Evolutionary conservation across 35 echinoderm and acorn worm genomes (phyloP), one percentile per base, ranked within the genome.

Genomic region (Chiridota heheva): DNA sequence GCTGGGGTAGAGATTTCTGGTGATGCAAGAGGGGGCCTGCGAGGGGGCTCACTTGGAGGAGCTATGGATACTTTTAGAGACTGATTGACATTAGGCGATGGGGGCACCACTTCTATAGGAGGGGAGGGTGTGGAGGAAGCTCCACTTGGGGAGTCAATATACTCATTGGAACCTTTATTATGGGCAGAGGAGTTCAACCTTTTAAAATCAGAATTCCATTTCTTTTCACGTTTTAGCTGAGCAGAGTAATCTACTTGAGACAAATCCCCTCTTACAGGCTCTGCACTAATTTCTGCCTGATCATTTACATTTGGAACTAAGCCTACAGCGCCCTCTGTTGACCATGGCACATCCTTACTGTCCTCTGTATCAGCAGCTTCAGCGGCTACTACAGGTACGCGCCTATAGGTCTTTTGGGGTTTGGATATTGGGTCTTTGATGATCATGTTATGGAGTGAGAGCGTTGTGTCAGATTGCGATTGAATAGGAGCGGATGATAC

Each of bases 381-480:
- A n/a, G n/a, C n/a, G n/a, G n/a, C n/a, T n/a, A n/a, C n/a, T n/a
- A n/a, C 29, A 12, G 75, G 75, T 20, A 78, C 51, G 47, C 36
- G 62, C 34, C 35, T 78, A 32, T 61, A 60, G 35, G 75, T 78
- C 75, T 62, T 31, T 7, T 58, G 58, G 35, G 58, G 75, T 78
- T 49, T 78, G 34, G 51, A 78, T 60, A 78, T 78, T 35, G 51
- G 75, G 53, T 78, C 75, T 78, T 78, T 78, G 62, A 78, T 78
- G 36, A 78, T 78, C 75, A 78, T 78, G 55, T 78, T 78, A 78
- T 78, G 75, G 51, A 78, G 62, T 42, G 58, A 60, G 62, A 78
- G 75, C 75, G 55, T 78, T 34, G 51, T 60, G 53, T 78, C 75
- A 42, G 75, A 57, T 34, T 40, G 75, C 53, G 58, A 62, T 62